Conservation (phyloP, 1,140 invertebrate genomes). For the Grapholita molesta region DNA sequence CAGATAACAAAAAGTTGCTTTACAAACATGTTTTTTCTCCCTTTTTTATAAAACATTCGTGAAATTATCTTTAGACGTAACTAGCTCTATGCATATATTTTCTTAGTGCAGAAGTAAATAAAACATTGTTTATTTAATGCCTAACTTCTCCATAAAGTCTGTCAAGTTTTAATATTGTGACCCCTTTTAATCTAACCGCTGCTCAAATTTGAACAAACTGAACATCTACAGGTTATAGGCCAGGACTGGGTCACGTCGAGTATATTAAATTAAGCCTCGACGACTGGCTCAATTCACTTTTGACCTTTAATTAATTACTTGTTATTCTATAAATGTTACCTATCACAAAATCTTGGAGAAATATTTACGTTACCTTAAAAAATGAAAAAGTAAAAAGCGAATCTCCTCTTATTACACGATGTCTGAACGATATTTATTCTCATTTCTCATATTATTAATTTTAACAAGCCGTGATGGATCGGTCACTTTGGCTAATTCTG, state of each 20-base stretch:
- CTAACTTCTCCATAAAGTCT: too few species aligned
- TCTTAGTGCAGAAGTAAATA: not conserved
- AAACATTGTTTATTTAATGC: too few species aligned
- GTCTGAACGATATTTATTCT: not conserved
- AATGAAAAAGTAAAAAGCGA: not conserved
- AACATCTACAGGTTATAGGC: slow-evolving; percentile 1
- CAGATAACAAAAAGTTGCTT: not conserved
- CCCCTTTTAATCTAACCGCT: slow-evolving; percentile 1
- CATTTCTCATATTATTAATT: not conserved
- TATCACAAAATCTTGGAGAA: not conserved
- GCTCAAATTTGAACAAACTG: slow-evolving; percentile 11
- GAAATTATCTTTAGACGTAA: not conserved
- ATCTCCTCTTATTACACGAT: not conserved
- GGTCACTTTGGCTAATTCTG: not conserved
- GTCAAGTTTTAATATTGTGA: slow-evolving; percentile 3
- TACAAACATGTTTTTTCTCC: not conserved
- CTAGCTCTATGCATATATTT: not conserved
- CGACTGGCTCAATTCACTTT: not conserved
- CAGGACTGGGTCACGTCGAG: not conserved
- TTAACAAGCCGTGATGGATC: not conserved
- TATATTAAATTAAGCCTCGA: slow-evolving; percentile 7
- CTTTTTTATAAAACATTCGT: not conserved
- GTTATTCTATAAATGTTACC: not conserved
- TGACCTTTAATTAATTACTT: slow-evolving; percentile 5
- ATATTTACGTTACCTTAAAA: not conserved